A percentile compares a stretch with the other conserved stretches of the same genome.
phyloP scores from a whole-genome alignment of 2,113 vertebrate species.

The Tringa solitaria region DNA sequence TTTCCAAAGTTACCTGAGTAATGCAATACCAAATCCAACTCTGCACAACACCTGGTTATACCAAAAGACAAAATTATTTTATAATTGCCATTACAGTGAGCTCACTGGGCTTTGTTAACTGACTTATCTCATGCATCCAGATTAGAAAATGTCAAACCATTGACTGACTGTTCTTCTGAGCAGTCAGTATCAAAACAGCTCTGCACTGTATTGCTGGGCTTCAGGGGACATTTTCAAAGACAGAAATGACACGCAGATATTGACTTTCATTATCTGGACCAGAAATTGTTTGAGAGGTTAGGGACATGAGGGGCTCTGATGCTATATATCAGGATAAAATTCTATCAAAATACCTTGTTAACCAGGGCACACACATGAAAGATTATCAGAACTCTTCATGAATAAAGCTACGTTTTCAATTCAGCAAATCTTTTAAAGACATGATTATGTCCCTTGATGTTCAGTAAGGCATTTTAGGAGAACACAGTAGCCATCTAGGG shows the following conservation, averaged over 20 bases:
- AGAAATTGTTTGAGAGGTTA: neutral
- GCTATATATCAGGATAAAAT: neutral
- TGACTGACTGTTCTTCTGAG: constrained; percentile 8
- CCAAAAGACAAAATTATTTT: neutral
- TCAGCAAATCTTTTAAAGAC: neutral
- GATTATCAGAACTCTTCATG: neutral
- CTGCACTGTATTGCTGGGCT: neutral
- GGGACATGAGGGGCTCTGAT: neutral
- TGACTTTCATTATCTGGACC: neutral
- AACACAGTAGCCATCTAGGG: neutral
- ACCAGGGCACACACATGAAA: neutral
- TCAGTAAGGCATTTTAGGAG: neutral
- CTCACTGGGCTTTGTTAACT: neutral
- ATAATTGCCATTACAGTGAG: neutral
- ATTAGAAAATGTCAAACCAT: constrained; percentile 35
- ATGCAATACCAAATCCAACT: neutral
- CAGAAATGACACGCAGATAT: neutral
- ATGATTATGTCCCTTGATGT: neutral
- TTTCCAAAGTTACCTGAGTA: neutral
- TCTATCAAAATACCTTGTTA: neutral
- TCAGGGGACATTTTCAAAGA: constrained; percentile 3
- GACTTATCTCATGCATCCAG: neutral
- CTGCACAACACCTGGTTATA: neutral
- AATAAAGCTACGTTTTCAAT: neutral
- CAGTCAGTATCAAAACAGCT: neutral